A percentile compares a stretch with the other conserved stretches of the same genome.
Evolutionary conservation across 2,113 vertebrate genomes (phyloP).

Genomic region (Archilochus colubris): DNA sequence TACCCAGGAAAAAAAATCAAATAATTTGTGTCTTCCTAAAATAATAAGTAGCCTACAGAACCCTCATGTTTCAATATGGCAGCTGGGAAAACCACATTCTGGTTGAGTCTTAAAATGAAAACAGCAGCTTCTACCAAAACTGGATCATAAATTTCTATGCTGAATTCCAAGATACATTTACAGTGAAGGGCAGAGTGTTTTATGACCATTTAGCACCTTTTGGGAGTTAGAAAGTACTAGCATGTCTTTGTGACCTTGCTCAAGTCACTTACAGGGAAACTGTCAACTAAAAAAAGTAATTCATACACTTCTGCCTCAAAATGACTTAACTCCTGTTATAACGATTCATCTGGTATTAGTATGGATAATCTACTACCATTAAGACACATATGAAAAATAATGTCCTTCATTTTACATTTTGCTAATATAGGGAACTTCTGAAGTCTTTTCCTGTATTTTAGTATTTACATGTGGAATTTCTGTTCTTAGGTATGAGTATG

Average conservation of each 20-base stretch:
- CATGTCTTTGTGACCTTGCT: conserved; percentile 4
- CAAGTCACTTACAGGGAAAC: conserved; percentile 4
- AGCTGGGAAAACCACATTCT: neutral
- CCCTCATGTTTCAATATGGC: neutral
- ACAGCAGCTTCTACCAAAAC: neutral
- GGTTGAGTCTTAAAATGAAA: neutral
- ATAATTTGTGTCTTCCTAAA: neutral
- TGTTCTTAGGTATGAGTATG: neutral
- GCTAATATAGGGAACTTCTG: neutral
- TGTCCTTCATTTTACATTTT: conserved; percentile 4
- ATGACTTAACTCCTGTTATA: conserved; percentile 47
- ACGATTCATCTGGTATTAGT: neutral
- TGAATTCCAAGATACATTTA: neutral
- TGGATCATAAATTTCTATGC: neutral
- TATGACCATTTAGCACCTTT: conserved; percentile 7
- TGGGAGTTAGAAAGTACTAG: neutral
- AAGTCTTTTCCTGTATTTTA: neutral
- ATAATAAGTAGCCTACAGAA: neutral
- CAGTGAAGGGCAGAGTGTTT: neutral
- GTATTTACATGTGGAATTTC: neutral
- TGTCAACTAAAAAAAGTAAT: conserved; percentile 35
- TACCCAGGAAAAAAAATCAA: neutral
- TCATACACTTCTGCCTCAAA: conserved; percentile 25
- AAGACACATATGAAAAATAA: conserved; percentile 40
- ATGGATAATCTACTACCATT: conserved; percentile 41